Percentiles rank a stretch among this genome's conserved stretches.
Evolutionary conservation across 2,113 vertebrate species (phyloP).

Genomic region (Oncorhynchus nerka): DNA sequence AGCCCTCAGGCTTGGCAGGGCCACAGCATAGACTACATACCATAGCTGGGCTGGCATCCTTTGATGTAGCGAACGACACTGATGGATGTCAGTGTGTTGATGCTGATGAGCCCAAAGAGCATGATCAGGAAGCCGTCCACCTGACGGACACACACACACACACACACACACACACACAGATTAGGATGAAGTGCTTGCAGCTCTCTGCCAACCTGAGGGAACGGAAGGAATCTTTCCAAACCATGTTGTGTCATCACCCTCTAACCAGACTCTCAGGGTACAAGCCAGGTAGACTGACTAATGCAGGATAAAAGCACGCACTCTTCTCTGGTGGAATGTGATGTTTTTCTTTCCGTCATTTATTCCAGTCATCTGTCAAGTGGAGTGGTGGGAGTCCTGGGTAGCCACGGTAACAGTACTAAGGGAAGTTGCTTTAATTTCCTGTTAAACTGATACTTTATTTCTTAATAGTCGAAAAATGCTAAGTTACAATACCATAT

Average conservation of each 20-base stretch:
- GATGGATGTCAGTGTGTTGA: slow-evolving; percentile 65
- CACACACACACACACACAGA: slow-evolving; percentile 20
- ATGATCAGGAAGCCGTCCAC: slow-evolving; percentile 62
- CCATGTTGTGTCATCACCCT: slow-evolving; percentile 17
- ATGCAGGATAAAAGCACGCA: slow-evolving; percentile 16
- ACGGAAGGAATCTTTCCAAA: slow-evolving; percentile 9
- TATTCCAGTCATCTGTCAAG: background rate
- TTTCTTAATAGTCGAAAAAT: background rate
- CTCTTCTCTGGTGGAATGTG: background rate
- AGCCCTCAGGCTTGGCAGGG: slow-evolving; percentile 20
- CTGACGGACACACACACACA: slow-evolving; percentile 40
- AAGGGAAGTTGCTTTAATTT: background rate
- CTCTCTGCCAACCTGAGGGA: slow-evolving; percentile 18
- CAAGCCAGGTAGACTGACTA: slow-evolving; percentile 12
- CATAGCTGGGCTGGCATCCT: slow-evolving; percentile 52
- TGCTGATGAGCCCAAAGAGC: slow-evolving; percentile 63
- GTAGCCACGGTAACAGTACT: slow-evolving; percentile 1
- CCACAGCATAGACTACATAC: slow-evolving; percentile 34
- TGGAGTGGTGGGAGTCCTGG: background rate
- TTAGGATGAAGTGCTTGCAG: background rate
- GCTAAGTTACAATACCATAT: background rate
- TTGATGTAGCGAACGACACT: slow-evolving; percentile 63
- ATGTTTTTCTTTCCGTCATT: background rate
- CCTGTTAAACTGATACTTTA: background rate
- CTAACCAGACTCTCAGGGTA: slow-evolving; percentile 9